A percentile compares a stretch with the other conserved stretches of the same genome.
Evolutionary conservation across 2,888 invertebrate genomes (phyloP).

Genomic region (Cistogaster globosa): DNA sequence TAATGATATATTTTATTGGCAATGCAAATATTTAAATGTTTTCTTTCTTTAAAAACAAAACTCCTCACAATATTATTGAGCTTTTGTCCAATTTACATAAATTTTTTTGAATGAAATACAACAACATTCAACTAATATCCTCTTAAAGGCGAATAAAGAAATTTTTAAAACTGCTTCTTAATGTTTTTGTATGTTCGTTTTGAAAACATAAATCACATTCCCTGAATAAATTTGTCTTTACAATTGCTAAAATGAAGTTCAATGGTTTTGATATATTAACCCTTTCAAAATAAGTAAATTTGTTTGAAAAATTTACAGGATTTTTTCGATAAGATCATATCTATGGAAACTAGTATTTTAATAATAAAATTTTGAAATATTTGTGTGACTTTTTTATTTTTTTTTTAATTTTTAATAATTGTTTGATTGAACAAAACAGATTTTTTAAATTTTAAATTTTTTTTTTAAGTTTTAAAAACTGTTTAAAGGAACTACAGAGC

Average conservation of each 20-base stretch:
- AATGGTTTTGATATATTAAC: slow-evolving; percentile 23
- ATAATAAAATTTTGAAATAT: too few relatives aligned
- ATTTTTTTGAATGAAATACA: background rate
- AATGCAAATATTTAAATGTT: background rate
- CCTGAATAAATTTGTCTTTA: slow-evolving; percentile 23
- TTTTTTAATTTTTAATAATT: too few relatives aligned
- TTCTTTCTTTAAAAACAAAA: background rate
- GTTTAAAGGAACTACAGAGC: too few relatives aligned
- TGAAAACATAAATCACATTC: background rate
- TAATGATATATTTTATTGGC: slow-evolving; percentile 13
- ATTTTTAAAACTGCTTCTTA: background rate
- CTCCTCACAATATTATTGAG: background rate
- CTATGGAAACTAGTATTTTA: too few relatives aligned
- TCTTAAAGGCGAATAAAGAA: slow-evolving; percentile 15
- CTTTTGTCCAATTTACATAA: background rate
- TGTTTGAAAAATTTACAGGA: too few relatives aligned
- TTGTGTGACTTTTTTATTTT: too few relatives aligned
- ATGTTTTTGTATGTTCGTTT: background rate
- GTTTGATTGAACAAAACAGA: too few relatives aligned
- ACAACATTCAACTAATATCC: slow-evolving; percentile 4
- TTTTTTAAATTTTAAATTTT: too few relatives aligned
- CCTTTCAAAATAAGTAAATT: background rate
- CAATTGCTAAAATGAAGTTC: slow-evolving; percentile 19
- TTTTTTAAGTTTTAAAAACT: too few relatives aligned
- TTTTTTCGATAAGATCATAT: too few relatives aligned